A percentile compares a stretch with the other conserved stretches of the same genome.
Evolutionary conservation across 2,888 invertebrate genomes (phyloP).

Genomic region (Pyrocoelia pectoralis): DNA sequence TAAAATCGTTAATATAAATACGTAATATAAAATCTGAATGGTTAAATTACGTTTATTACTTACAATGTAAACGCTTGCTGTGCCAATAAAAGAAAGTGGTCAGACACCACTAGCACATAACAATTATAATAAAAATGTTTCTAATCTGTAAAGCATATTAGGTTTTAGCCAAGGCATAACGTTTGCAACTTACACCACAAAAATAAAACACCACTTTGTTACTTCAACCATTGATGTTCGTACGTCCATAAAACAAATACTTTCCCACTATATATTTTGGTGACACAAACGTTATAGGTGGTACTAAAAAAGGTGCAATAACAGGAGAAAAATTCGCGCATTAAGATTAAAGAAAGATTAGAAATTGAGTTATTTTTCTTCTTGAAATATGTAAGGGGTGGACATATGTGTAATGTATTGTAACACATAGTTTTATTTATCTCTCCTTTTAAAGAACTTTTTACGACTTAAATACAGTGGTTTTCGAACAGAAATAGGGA

Average conservation of each 20-base stretch:
- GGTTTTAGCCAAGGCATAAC: background rate
- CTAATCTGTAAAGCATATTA: background rate
- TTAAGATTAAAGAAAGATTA: background rate
- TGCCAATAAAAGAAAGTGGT: background rate
- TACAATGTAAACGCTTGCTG: background rate
- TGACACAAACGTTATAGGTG: background rate
- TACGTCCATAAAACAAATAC: no score
- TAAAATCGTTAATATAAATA: no score
- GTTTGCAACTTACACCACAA: background rate
- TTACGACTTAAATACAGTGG: slow-evolving; percentile 1
- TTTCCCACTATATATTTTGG: no score
- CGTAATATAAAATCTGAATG: no score
- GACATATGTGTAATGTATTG: background rate
- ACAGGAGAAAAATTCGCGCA: background rate
- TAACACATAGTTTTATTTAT: background rate
- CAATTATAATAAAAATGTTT: background rate
- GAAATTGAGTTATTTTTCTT: background rate
- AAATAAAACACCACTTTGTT: background rate
- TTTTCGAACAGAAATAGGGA: background rate
- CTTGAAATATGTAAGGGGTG: background rate
- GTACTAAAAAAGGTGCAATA: background rate
- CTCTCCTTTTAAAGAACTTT: background rate
- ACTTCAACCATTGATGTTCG: no score
- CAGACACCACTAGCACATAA: background rate
- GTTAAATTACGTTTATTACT: background rate